Evolutionary conservation across 2,113 vertebrate species (phyloP).

Genomic region (Centrocercus urophasianus): DNA sequence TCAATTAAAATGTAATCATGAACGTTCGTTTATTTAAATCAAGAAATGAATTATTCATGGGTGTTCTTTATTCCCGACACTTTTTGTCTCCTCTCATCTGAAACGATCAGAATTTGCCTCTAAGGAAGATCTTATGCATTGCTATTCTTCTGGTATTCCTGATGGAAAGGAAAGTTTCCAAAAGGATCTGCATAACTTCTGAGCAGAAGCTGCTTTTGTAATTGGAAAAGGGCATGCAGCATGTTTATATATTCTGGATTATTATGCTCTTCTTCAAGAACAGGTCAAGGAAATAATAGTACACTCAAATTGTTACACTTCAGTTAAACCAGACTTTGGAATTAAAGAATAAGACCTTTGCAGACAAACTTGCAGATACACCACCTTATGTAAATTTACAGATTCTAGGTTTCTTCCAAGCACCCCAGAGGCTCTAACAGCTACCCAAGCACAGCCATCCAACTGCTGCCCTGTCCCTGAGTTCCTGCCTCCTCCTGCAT

Average conservation of each 20-base stretch:
- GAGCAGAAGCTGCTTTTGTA: neutral
- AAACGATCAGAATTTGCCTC: neutral
- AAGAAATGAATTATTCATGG: slow-evolving; percentile 38
- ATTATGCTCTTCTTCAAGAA: neutral
- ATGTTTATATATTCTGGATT: neutral
- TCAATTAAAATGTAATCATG: neutral
- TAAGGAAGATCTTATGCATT: rapidly evolving
- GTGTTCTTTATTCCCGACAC: neutral
- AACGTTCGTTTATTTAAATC: neutral
- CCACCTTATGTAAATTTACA: neutral
- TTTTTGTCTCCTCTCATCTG: neutral
- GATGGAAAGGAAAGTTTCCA: neutral
- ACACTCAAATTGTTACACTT: neutral
- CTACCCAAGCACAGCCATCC: neutral
- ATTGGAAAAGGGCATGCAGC: neutral
- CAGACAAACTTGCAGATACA: neutral
- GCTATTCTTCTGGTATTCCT: neutral
- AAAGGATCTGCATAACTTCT: neutral
- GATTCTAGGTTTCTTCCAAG: neutral
- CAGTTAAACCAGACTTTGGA: neutral
- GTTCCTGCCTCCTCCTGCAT: neutral
- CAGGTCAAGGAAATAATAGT: neutral
- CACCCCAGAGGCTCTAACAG: neutral
- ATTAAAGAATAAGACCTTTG: neutral
- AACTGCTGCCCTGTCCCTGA: no score